Evolutionary conservation across 2,888 invertebrate species (phyloP), one percentile per base, ranked within the genome.

Genomic region (Aquatica leii): DNA sequence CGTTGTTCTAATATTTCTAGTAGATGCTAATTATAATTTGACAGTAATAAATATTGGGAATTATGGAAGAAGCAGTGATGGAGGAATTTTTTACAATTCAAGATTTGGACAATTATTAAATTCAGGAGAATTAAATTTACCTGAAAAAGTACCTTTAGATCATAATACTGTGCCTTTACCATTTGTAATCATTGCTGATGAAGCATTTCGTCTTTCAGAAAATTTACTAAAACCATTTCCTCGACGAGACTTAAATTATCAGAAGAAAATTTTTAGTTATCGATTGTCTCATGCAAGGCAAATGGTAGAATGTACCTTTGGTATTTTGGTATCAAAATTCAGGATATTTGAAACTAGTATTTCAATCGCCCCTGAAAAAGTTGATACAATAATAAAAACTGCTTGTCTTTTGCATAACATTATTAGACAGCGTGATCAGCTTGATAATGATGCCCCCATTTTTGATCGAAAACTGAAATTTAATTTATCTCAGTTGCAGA

Each of bases 111-210:
- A 31, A 31, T 31, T 31, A 31, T 31, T 31, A 31, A 31, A 31
- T 31, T 31, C 31, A 31, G 31, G 31, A 31, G 9, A 31, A 31
- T 31, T 31, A 31, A 31, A 31, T 37, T 37, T 37, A 37, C 37
- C 37, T 37, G 37, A 37, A 37, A 37, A 37, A 37, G 37, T 37
- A 37, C 37, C 37, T 37, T 37, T 37, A 37, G 37, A 37, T 37
- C 37, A 37, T 37, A 37, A 3, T 37, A 37, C 37, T 12, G 37
- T n/a, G 37, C 37, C 37, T 37, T 37, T 37, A 37, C 37, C 37
- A 37, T 37, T 37, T 37, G 37, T 37, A 37, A 37, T n/a, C 37
- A 37, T 37, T 12, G 37, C 37, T 37, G 37, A 37, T 37, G 37
- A 37, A 37, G 37, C 37, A 37, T 37, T 37, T 37, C n/a, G 37